Evolutionary conservation across 1,140 invertebrate species (phyloP), one percentile per base, ranked within the genome.

Genomic region (Akabosia matsudoensis): DNA sequence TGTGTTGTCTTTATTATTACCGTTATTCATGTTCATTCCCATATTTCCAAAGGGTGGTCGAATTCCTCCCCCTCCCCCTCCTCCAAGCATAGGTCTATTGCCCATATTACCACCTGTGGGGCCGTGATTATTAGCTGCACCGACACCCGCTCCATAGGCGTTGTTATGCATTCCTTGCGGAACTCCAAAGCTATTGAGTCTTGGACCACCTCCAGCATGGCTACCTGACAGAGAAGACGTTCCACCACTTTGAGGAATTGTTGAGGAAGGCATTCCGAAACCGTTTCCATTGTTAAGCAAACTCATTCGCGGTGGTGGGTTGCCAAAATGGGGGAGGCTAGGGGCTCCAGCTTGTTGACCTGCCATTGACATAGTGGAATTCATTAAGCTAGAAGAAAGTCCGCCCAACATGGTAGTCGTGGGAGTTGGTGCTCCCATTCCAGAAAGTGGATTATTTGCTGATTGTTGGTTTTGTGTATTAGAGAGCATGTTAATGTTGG

Each of bases 141-240:
- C 54, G 4, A 61, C 54, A n/a, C 54, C 54, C 13, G 54, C 54
- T 4, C 54, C 54, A 22, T n/a, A 61, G 13, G 54, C 10, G 31
- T 67, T 67, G 30, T 67, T 67, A 7, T 67, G 24, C 61, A 67
- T 67, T 30, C 61, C 54, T 45, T 45, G 54, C 22, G 24, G 61
- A 30, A 10, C 24, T 16, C 24, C 24, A 22, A 16, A 13, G 22
- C 22, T 28, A 67, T 67, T 56, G 4, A n/a, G 54, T 56, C 54
- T 56, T 7, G 10, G 54, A 18, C 37, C 37, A 45, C 37, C 37
- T 18, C 37, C 37, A 45, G n/a, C n/a, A n/a, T 45, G 37, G 7
- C 37, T 18, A 45, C 37, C 54, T 13, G 54, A n/a, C 24, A 24
- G 14, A n/a, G 54, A 56, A n/a, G 54, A 3, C 18, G 37, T 18